A percentile compares a stretch with the other conserved stretches of the same genome.
These are phyloP conservation scores for Athene noctua DNA, from an alignment of 2,113 vertebrate species.

Conservation along the genomic window DNA sequence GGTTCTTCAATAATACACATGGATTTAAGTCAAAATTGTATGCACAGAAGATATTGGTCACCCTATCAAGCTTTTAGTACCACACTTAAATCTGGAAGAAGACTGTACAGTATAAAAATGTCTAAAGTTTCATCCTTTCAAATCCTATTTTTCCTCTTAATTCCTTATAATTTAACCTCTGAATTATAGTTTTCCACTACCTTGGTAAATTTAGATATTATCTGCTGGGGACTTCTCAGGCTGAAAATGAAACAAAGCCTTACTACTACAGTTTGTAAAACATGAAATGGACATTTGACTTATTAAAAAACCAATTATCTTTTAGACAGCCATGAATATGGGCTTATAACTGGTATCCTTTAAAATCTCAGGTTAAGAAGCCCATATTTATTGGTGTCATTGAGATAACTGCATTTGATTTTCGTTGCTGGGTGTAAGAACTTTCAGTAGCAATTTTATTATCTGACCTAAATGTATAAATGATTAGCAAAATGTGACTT, in stretches of 20 bases:
- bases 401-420: slow-evolving; percentile 43
- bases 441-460: slow-evolving; percentile 40
- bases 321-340: background rate
- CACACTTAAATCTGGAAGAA: background rate
- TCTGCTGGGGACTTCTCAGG: background rate
- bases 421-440: slow-evolving; percentile 19
- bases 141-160: background rate
- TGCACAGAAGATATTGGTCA: background rate
- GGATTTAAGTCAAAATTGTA: background rate
- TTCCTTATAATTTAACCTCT: background rate
- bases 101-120: background rate
- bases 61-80: background rate
- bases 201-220: background rate
- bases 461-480: background rate
- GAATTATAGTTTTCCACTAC: background rate
- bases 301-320: background rate
- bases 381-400: slow-evolving; percentile 6
- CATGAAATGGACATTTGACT: background rate
- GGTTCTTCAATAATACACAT: background rate
- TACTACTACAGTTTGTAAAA: background rate
- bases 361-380: slow-evolving; percentile 29
- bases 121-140: background rate
- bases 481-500: slow-evolving; percentile 18
- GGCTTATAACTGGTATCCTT: background rate
- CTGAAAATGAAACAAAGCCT: background rate